Base-by-base conservation (phyloP, 2,797 vertebrate genomes). In the Odontamblyopus rebecca region DNA sequence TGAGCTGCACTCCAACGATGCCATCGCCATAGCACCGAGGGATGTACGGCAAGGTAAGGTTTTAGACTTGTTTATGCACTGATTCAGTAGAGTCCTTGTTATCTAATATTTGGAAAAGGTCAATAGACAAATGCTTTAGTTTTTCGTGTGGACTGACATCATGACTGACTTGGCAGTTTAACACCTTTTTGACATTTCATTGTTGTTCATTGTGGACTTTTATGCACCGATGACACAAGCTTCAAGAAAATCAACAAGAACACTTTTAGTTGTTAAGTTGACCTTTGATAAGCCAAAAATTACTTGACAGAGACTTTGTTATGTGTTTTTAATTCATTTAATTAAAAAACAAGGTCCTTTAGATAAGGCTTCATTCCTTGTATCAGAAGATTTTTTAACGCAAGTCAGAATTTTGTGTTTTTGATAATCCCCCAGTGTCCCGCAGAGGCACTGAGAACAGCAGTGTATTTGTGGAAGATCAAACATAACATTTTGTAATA, bases 41-140 rank as follows among this genome's bases (percentile, higher is more conserved):
- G 95, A 97, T 68, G 95, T 96, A 81, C 94, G 93, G 4, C 96
- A 96, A 86, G 97, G 97, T 99, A 95, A 94, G 96, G 26, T 26
- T 27, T 38, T 53, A 26, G 32, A 41, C 35, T 56, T 74, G 26
- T 51, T 51, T 64, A 35, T 27, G 23, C 23, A 68, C 19, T 69
- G 56, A 61, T 19, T 59, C 26, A 13, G 23, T 12, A 59, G 56
- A 4, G 13, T 30, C 32, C 18, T 61, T 15, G 56, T 57, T 57
- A 48, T 48, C 44, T 48, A 48, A 48, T 48, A 16, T 48, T 4
- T 12, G 13, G 4, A 59, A 59, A 56, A 59, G 19, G 56, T 27
- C 23, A 27, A 13, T 11, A 23, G 54, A 57, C 54, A 57, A 53
- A 19, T n/a, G 51, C 19, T 7, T n/a, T n/a, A 18, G 51, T 53